A percentile compares a stretch with the other conserved stretches of the same genome.
Conservation (phyloP, 2,888 invertebrate species). For the Nemoura dubitans region DNA sequence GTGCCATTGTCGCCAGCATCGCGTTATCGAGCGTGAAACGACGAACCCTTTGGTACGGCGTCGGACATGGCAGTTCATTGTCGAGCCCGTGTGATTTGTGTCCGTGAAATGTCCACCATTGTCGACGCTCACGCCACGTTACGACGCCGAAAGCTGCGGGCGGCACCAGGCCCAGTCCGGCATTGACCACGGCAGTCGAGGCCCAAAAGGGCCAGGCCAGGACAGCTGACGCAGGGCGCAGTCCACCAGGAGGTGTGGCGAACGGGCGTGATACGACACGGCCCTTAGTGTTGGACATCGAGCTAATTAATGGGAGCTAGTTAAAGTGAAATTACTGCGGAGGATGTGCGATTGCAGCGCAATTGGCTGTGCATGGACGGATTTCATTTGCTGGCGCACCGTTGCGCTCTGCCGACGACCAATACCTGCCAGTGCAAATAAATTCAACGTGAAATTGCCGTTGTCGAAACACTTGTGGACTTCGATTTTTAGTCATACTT, state of each 20-base stretch:
- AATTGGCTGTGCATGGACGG: background rate
- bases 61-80: slow-evolving; percentile 24
- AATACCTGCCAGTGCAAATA: background rate
- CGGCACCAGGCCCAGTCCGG: too few relatives aligned
- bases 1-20: background rate
- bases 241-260: background rate
- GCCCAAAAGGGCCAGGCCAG: background rate
- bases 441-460: background rate
- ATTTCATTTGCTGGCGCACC: background rate
- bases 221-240: background rate
- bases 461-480: background rate
- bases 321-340: background rate
- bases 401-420: background rate
- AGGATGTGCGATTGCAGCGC: background rate
- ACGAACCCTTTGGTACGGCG: slow-evolving; percentile 22
- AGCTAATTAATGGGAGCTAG: background rate
- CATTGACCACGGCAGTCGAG: too few relatives aligned
- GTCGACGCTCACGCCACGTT: background rate
- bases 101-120: slow-evolving; percentile 36
- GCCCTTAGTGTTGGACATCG: background rate
- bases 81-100: slow-evolving; percentile 25
- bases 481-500: background rate
- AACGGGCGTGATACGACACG: background rate
- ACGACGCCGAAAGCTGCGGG: background rate
- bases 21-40: background rate